Evolutionary conservation across 2,888 invertebrate species (phyloP).

Genomic region (Proisotoma minuta): DNA sequence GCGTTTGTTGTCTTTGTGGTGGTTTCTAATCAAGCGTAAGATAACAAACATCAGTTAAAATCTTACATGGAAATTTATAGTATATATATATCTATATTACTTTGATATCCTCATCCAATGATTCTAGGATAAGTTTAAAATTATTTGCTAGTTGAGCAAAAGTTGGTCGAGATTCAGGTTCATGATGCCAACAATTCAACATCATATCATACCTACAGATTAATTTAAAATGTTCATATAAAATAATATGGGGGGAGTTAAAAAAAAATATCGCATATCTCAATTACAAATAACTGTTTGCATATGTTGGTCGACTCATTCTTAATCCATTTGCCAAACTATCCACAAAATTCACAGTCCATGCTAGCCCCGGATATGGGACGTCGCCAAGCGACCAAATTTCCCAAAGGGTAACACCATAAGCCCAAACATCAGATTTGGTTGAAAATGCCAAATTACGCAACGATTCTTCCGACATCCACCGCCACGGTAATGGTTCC

Average conservation of each 20-base stretch:
- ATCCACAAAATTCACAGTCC: constrained; percentile 31
- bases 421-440: constrained; percentile 34
- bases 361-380: constrained; percentile 30
- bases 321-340: constrained; percentile 23
- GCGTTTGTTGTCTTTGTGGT: not conserved
- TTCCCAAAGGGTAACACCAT: constrained; percentile 31
- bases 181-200: constrained; percentile 30
- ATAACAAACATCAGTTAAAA: not conserved
- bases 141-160: constrained; percentile 18
- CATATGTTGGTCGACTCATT: constrained; percentile 22
- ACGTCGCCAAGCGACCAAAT: constrained; percentile 30
- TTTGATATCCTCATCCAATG: constrained; percentile 21
- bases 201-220: constrained; percentile 29
- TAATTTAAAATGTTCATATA: not conserved
- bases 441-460: constrained; percentile 28
- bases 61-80: not conserved
- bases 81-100: constrained; percentile 13
- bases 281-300: constrained; percentile 21
- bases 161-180: constrained; percentile 17
- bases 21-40: no score
- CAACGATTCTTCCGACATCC: constrained; percentile 32
- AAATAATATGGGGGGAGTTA: not conserved
- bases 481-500: constrained; percentile 21
- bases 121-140: constrained; percentile 21
- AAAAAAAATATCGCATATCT: not conserved